Evolutionary conservation across 2,888 invertebrate genomes (phyloP), one percentile per base, ranked within the genome.

Genomic region (Eueremaeus valkanovi): DNA sequence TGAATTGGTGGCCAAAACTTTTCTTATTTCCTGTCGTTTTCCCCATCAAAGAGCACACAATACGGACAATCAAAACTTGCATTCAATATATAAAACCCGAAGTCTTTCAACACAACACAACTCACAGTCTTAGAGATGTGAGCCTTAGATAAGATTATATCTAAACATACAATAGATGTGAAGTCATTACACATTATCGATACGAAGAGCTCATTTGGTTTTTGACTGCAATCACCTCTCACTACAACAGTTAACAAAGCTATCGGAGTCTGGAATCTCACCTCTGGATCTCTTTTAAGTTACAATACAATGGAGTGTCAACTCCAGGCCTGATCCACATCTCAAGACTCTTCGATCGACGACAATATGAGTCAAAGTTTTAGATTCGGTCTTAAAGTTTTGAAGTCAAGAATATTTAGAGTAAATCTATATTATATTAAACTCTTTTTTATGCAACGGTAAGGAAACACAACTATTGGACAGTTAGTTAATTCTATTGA

Each of bases 21-120:
- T 63, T 63, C 63, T 63, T 63, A 63, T 63, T 63, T 63, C 63
- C 63, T 63, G 63, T 63, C 63, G 63, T 63, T 63, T 63, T 63
- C 63, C 33, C 63, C 31, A 9, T 63, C 63, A 33, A 29, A 55
- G 55, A 55, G 55, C 63, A 63, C 63, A 63, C 63, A 33, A 29
- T 24, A 24, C 11, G 55, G 31, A 63, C 63, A 63, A 63, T 18
- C 29, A 63, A n/a, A 29, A 13, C 33, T 33, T 24, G 8, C 58
- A 58, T 58, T 29, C 58, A 58, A 29, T 58, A 24, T 58, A 58
- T 58, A 45, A 45, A 45, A 45, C 45, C 18, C 6, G 45, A 45
- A 45, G 3, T 45, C 45, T 16, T 45, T 45, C 45, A 45, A 45
- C 45, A 8, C 3, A 45, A 45, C 45, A 45, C 9, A 13, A 9